These are phyloP conservation scores for Hymenopus coronatus DNA, from an alignment of 2,888 invertebrate genomes.

Conservation along the genomic window DNA sequence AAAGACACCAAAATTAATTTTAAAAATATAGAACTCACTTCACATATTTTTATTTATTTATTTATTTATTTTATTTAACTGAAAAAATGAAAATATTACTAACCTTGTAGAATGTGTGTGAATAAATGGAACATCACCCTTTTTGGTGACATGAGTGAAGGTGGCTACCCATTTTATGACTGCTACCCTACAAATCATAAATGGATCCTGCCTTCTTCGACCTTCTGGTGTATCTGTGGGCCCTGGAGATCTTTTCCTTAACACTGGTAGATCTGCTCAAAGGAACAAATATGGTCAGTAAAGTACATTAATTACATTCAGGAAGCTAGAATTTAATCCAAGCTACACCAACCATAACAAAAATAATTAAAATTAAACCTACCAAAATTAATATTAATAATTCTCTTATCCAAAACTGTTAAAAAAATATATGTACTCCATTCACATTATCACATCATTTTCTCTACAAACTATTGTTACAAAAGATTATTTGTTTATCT, in stretches of 20 bases:
- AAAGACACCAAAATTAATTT: too few relatives aligned
- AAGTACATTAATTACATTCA: neutral
- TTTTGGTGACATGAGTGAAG: conserved; percentile 73
- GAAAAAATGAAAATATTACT: neutral
- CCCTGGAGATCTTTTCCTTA: conserved; percentile 62
- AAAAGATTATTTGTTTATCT: too few relatives aligned
- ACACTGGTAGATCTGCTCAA: conserved; percentile 64
- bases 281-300: neutral
- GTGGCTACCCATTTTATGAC: conserved; percentile 87
- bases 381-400: too few relatives aligned
- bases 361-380: neutral
- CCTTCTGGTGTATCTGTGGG: conserved; percentile 41
- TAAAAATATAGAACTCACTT: neutral
- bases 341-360: neutral
- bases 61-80: neutral
- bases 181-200: conserved; percentile 73
- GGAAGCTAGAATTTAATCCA: neutral
- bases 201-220: conserved; percentile 59
- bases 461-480: too few relatives aligned
- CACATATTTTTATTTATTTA: neutral
- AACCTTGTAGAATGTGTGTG: conserved; percentile 38
- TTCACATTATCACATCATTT: too few relatives aligned
- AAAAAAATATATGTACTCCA: too few relatives aligned
- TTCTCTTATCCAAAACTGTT: too few relatives aligned
- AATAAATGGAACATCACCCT: conserved; percentile 49